Percentiles rank a stretch among this genome's conserved stretches.
Conservation (phyloP, 2,113 vertebrate genomes). For the Origma solitaria region DNA sequence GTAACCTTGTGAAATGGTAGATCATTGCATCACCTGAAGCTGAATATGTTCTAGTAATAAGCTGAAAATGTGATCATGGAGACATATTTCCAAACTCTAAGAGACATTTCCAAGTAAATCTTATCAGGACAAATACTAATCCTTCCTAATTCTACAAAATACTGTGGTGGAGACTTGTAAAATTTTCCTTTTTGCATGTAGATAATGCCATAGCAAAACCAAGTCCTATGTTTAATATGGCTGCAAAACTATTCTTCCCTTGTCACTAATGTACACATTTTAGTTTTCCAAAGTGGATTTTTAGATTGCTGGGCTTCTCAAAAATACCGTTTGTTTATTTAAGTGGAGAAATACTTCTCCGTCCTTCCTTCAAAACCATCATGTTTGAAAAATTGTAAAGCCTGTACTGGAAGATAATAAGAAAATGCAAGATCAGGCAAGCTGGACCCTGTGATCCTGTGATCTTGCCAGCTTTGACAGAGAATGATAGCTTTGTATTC, state of each 20-base stretch:
- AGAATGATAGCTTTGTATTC: not conserved
- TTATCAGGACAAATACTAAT: not conserved
- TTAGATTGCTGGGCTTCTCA: not conserved
- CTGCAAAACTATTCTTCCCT: not conserved
- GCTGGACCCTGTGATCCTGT: not conserved
- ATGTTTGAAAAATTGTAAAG: not conserved
- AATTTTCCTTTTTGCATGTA: not conserved
- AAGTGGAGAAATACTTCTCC: not conserved
- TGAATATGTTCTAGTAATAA: not conserved
- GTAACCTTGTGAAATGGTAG: not conserved
- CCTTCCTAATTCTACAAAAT: not conserved
- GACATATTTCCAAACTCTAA: not conserved
- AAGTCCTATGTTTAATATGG: not conserved
- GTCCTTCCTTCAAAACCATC: not conserved
- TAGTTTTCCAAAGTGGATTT: not conserved
- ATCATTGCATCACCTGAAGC: not conserved
- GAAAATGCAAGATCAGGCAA: not conserved
- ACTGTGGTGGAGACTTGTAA: not conserved
- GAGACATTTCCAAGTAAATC: not conserved
- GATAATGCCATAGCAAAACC: not conserved
- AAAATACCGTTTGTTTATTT: not conserved
- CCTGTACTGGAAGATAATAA: not conserved
- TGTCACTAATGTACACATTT: not conserved
- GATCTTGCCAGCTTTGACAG: not conserved
- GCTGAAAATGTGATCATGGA: not conserved